phyloP scores from a whole-genome alignment of 2,888 invertebrate genomes.

The Tineola bisselliella region DNA sequence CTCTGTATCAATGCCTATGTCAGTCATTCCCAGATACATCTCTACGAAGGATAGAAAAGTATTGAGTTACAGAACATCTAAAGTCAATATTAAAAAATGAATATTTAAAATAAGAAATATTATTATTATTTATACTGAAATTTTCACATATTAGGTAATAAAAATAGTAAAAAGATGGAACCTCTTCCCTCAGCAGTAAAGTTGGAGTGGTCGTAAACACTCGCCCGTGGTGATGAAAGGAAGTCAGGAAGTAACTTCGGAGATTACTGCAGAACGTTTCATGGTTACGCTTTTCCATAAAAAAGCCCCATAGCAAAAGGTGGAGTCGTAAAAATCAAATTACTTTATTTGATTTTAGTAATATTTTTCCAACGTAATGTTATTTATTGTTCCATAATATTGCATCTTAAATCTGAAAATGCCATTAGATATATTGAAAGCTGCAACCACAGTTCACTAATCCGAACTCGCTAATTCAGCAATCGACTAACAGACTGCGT shows the following conservation, averaged over 20 bases:
- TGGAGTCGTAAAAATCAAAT: constrained; percentile 12
- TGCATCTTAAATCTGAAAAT: background rate
- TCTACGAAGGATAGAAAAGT: background rate
- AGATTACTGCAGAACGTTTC: constrained; percentile 9
- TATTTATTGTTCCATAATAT: background rate
- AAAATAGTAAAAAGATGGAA: constrained; percentile 1
- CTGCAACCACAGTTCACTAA: no score
- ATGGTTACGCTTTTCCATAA: constrained; percentile 6
- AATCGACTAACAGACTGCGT: no score
- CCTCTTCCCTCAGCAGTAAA: background rate
- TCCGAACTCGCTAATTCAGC: no score
- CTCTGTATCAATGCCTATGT: background rate
- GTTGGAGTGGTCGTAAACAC: constrained; percentile 11
- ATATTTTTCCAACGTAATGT: background rate
- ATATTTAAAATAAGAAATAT: background rate
- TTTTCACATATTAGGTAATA: constrained; percentile 8
- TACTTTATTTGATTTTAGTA: background rate
- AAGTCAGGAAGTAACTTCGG: background rate
- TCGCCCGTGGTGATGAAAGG: constrained; percentile 10
- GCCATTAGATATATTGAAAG: no score
- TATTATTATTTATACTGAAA: constrained; percentile 1
- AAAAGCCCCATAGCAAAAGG: background rate
- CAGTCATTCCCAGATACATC: background rate
- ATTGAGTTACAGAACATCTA: background rate
- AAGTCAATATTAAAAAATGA: background rate